Base-by-base conservation (phyloP, 2,888 invertebrate genomes). In the Lasiommata megera region DNA sequence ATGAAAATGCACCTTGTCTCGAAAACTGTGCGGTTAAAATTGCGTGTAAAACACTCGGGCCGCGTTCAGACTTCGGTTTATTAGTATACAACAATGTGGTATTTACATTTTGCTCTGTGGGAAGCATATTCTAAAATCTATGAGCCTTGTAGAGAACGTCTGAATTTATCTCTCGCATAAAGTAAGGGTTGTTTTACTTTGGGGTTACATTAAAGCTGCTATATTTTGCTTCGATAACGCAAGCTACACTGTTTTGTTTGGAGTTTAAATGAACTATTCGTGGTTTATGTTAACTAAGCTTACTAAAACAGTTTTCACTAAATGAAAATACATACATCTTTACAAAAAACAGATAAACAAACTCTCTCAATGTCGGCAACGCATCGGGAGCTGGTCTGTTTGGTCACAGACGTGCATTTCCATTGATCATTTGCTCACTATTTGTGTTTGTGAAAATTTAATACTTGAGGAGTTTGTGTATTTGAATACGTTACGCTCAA, bases 61-160 rank as follows among this genome's bases (percentile, higher is more conserved):
- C 9, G 9, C 11, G 28, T 16, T 29, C 29, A 29, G 17, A 36
- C 31, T 6, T 18, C 23, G 56, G 56, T 60, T 59, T 56, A 51
- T 47, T 29, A 56, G 47, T 58, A 62, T 61, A 60, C 56, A 55
- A 61, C 60, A 56, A 63, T 56, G 62, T 58, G 54, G 54, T 65
- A 65, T 66, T 63, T 65, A 62, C 63, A 65, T 63, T 47, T 46
- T 51, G 51, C 55, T 65, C 60, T 60, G 60, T 52, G 52, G 61
- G 54, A 31, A 61, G 56, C 61, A 58, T 63, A 58, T 63, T 59
- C 52, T 54, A 48, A 61, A 59, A 59, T 59, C 43, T 61, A 62
- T 57, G 56, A 54, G 52, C 38, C 17, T 59, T 56, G 56, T 56
- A 28, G 56, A 53, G 36, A 31, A 58, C 55, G 37, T 52, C 44